Conservation (phyloP, 1,140 invertebrate genomes). For the Hycleus phaleratus region DNA sequence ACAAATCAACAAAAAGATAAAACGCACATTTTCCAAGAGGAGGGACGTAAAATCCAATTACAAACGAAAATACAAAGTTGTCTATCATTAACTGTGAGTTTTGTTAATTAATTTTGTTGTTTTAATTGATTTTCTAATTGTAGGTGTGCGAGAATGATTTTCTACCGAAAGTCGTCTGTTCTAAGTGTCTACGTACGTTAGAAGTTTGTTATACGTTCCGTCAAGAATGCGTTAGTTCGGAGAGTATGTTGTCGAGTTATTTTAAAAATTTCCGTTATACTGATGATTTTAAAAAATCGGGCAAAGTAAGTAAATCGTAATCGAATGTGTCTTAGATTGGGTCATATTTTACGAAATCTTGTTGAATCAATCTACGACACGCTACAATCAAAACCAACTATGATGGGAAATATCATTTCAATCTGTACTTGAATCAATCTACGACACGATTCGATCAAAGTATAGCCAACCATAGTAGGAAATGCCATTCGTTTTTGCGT, state of each 20-base stretch:
- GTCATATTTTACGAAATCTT: too few relatives aligned
- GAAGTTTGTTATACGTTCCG: constrained; percentile 55
- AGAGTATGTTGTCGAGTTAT: constrained; percentile 59
- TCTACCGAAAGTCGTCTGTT: constrained; percentile 62
- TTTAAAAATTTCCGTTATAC: constrained; percentile 53
- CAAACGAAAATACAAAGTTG: constrained; percentile 57
- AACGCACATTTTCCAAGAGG: constrained; percentile 58
- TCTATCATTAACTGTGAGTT: constrained; percentile 51
- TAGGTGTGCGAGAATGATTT: constrained; percentile 61
- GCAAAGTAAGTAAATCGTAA: constrained; percentile 43
- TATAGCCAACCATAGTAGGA: too few relatives aligned
- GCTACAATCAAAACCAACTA: too few relatives aligned
- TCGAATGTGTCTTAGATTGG: not conserved
- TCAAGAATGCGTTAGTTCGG: constrained; percentile 57
- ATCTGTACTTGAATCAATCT: too few relatives aligned
- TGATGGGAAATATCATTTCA: too few relatives aligned
- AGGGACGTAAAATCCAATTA: constrained; percentile 54
- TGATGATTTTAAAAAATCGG: constrained; percentile 54
- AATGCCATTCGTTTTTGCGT: too few relatives aligned
- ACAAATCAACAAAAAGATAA: constrained; percentile 54
- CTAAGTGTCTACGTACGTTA: constrained; percentile 53
- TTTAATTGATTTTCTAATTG: constrained; percentile 24
- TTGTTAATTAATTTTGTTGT: not conserved
- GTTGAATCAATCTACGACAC: too few relatives aligned
- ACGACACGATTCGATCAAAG: too few relatives aligned